Evolutionary conservation across 2,113 vertebrate species (phyloP), one percentile per base, ranked within the genome.

Genomic region (Xiphorhynchus elegans): DNA sequence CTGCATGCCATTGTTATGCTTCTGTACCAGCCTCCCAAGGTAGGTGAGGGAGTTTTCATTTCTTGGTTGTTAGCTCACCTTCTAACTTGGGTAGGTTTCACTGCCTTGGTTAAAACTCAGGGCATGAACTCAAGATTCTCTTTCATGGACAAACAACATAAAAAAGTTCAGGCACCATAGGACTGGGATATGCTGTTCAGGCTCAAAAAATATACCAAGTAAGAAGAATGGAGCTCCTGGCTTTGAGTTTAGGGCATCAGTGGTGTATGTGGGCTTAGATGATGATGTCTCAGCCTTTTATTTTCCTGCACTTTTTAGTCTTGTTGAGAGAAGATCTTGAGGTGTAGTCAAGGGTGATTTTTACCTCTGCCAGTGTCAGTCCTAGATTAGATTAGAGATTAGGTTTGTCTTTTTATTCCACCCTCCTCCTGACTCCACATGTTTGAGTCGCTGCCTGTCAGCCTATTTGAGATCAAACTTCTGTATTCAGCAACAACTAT

Each of bases 71-170:
- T 90, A 69, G 55, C 85, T 86, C 67, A 94, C 67, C 80, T 93
- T 90, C 42, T 86, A 40, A 81, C 79, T 86, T 11, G 2, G 33
- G 78, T 73, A 70, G 63, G 55, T 79, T 85, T 93, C 29, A 18
- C 33, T 79, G 93, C 63, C 74, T 90, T 93, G 90, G 82, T 90
- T 93, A 95, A 95, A 93, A 90, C 85, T 84, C 90, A 86, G 90
- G 63, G 42, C 75, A 87, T 80, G 85, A 92, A 47, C 79, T 84
- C 33, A 92, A 88, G 60, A 15, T 55, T 93, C 59, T 79, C 33
- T 93, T 85, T 84, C 16, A 60, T n/a, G 64, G 82, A 90, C 28
- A 90, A 90, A 73, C 33, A 73, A 46, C 24, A 74, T 70, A 4
- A n/a, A 33, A 68, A 39, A 17, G 14, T 67, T 94, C 79, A 84